Base-by-base conservation (phyloP, 2,797 vertebrate genomes). In the Centroberyx gerrardi region DNA sequence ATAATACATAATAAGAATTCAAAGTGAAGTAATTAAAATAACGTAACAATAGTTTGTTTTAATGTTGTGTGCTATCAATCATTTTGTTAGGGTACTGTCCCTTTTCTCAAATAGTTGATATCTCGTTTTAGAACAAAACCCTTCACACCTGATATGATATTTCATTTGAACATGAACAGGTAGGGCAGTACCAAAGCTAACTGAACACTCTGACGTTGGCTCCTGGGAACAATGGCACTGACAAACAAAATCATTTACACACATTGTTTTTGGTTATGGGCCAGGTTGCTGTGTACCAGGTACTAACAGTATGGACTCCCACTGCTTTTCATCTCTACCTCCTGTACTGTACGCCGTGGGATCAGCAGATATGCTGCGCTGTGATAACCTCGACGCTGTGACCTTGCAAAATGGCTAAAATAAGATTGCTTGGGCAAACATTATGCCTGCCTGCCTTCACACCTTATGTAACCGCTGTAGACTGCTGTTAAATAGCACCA, bases 361-460 rank as follows among this genome's bases (percentile, higher is more conserved):
- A 22, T 70, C 60, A 79, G 62, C 66, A 71, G 42, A 68, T 82
- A 76, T 40, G 63, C 62, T 70, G 40, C 29, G 8, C 51, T 62
- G 56, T 72, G 82, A 92, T 89, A 90, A 86, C 82, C 54, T 63
- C 7, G 18, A 29, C 0, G n/a, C 53, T 48, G 36, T 80, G 76
- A 77, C 84, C 85, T 92, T 91, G 87, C 56, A 82, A 61, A 84
- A 87, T 31, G 69, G 51, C 70, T 73, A 71, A 72, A 75, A 71
- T 70, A 36, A 78, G 72, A 88, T 88, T 84, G 82, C 87, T 83
- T 76, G 71, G 68, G 53, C 79, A 91, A 91, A 91, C 76, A 89
- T 53, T 48, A 54, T 22, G 54, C 63, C 75, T 53, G 70, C 55
- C 58, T 59, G 48, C 65, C 59, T 65, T 80, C 56, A 72, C 64